These are phyloP conservation scores for Coptotermes formosanus DNA, from an alignment of 1,140 invertebrate genomes.

Conservation along the genomic window DNA sequence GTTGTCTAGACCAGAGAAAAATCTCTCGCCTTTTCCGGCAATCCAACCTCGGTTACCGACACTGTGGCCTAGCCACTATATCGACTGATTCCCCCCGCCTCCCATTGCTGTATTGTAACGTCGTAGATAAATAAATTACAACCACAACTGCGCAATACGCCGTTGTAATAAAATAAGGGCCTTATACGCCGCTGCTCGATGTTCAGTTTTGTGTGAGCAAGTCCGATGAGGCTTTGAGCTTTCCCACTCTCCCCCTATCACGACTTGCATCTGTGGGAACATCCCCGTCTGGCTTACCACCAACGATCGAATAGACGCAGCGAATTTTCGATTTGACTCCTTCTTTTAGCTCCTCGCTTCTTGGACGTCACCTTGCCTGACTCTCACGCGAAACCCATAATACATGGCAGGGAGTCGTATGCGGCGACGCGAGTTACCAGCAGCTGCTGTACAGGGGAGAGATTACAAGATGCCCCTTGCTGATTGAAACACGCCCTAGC, in stretches of 20 bases:
- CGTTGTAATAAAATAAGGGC: too few relatives aligned
- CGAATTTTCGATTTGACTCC: neutral
- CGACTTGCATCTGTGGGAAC: neutral
- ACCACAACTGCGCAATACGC: too few relatives aligned
- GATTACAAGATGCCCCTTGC: neutral
- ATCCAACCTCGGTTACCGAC: too few relatives aligned
- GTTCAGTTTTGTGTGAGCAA: neutral
- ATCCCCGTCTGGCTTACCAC: neutral
- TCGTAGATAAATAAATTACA: too few relatives aligned
- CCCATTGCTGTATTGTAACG: too few relatives aligned
- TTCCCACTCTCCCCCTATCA: neutral
- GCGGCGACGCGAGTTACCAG: neutral
- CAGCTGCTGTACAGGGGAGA: neutral
- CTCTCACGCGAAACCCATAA: neutral
- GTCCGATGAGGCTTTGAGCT: neutral
- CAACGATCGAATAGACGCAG: neutral
- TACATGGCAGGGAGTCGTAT: neutral
- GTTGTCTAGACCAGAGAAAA: too few relatives aligned
- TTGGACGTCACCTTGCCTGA: neutral
- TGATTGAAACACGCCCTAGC: slow-evolving; percentile 8
- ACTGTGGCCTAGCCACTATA: too few relatives aligned
- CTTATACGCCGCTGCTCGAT: too few relatives aligned
- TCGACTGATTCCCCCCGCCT: too few relatives aligned
- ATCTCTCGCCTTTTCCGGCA: too few relatives aligned
- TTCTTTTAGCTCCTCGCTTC: neutral